Evolutionary conservation across 2,113 vertebrate species (phyloP).

Genomic region (Nesoenas mayeri): DNA sequence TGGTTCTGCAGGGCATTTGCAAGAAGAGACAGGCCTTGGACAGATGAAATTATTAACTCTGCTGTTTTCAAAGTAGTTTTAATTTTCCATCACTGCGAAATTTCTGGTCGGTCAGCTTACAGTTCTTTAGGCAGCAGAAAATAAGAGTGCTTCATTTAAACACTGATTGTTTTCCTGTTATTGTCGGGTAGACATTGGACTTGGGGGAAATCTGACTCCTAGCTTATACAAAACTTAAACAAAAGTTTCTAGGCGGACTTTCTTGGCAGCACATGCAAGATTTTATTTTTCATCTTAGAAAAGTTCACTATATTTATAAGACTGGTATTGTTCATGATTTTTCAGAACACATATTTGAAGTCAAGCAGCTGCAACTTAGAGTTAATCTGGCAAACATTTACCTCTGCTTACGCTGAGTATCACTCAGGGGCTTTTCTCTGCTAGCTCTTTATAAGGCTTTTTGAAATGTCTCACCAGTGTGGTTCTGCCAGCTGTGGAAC

Average conservation of each 20-base stretch:
- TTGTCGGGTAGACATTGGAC: background rate
- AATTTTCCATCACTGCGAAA: background rate
- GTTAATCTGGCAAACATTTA: slow-evolving; percentile 1
- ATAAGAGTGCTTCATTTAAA: background rate
- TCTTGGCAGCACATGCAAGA: background rate
- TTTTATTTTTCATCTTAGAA: background rate
- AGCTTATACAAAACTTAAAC: background rate
- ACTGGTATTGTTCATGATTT: slow-evolving; percentile 5
- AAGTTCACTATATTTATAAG: slow-evolving; percentile 18
- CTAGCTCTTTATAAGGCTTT: background rate
- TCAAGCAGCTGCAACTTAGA: background rate
- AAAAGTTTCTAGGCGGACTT: slow-evolving; percentile 17
- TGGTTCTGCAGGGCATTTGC: background rate
- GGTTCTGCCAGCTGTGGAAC: background rate
- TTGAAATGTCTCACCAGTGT: background rate
- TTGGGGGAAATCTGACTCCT: background rate
- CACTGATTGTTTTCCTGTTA: background rate
- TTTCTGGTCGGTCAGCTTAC: background rate
- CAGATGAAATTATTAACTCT: background rate
- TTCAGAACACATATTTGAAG: slow-evolving; percentile 2
- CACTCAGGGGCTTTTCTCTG: background rate
- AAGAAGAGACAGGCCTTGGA: background rate
- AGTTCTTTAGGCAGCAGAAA: background rate
- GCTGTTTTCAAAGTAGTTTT: background rate
- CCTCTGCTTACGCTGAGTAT: background rate